Base-by-base conservation (phyloP, 2,113 vertebrate genomes). In the Salvelinus namaycush region DNA sequence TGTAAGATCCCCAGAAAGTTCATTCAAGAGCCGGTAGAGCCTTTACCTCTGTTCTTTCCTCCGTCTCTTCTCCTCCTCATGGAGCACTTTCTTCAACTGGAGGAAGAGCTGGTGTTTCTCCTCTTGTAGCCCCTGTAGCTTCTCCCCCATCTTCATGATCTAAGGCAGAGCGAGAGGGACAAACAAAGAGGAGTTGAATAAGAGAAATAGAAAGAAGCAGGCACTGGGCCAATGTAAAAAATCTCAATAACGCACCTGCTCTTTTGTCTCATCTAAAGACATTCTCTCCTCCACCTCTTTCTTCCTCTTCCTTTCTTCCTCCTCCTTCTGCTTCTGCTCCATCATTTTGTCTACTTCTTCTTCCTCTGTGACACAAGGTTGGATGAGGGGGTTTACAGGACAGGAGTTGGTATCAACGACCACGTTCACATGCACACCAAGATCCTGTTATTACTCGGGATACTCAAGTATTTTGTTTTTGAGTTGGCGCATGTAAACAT, bases 331-430 rank as follows among this genome's bases (percentile, higher is more conserved):
- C 79, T 97, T 97, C 90, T 97, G 96, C 81, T 97, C 96, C 96
- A 97, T 97, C 95, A 97, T 97, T 86, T 97, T 97, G 76, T 97
- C 96, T 79, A 97, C 96, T 80, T 97, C 96, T 88, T 97, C 96
- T 75, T 97, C 96, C 92, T 97, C 96, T 97, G 87, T 27, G 31
- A 20, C 16, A 68, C 27, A 39, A 68, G 29, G 31, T 67, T 29
- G 27, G 31, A 20, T 34, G 16, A 68, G 67, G 16, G 16, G 18
- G 27, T 66, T 66, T 66, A 54, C 51, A 54, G 51, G 16, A 54
- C 51, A 54, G 51, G 51, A 54, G 51, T 54, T 54, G 51, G 51
- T 18, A 54, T 54, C 16, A 54, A 18, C 18, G 51, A 44, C 39
- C 9, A 44, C 39, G 39, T 44, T 44, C 2, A 44, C 39, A 11